These are phyloP conservation scores for Malurus cyaneus DNA, from an alignment of 2,113 vertebrate genomes.

Conservation along the genomic window DNA sequence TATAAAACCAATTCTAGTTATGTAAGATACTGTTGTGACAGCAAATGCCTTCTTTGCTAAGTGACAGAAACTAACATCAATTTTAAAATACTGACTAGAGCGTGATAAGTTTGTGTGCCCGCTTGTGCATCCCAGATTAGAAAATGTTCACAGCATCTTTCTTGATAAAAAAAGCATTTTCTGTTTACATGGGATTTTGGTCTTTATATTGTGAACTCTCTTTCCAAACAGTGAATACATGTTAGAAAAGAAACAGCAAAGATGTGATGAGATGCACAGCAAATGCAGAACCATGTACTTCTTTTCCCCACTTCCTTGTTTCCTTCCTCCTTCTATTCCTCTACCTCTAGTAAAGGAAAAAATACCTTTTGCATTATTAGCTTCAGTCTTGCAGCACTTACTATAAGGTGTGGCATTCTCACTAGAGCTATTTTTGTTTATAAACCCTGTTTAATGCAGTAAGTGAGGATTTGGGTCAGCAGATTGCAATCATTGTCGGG, in stretches of 20 bases:
- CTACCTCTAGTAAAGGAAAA: background rate
- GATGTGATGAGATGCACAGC: background rate
- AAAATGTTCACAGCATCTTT: background rate
- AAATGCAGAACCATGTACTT: background rate
- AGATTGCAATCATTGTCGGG: background rate
- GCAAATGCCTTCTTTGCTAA: background rate
- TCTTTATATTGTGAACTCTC: background rate
- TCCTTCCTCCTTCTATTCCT: background rate
- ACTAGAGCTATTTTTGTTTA: background rate
- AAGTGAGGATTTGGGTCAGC: constrained; percentile 19
- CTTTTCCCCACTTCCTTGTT: background rate
- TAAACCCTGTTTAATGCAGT: constrained; percentile 3
- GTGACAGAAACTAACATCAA: background rate
- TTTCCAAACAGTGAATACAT: background rate
- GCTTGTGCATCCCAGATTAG: background rate
- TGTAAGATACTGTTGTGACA: background rate
- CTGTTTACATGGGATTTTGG: background rate
- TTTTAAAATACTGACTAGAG: background rate
- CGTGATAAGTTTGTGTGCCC: accelerated
- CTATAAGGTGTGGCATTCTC: background rate
- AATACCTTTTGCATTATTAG: background rate
- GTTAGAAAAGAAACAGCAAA: background rate
- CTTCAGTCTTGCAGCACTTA: background rate
- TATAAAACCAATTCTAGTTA: background rate
- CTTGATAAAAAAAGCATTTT: background rate